Evolutionary conservation across 2,797 vertebrate species (phyloP).

Genomic region (Steatocranus sp.): DNA sequence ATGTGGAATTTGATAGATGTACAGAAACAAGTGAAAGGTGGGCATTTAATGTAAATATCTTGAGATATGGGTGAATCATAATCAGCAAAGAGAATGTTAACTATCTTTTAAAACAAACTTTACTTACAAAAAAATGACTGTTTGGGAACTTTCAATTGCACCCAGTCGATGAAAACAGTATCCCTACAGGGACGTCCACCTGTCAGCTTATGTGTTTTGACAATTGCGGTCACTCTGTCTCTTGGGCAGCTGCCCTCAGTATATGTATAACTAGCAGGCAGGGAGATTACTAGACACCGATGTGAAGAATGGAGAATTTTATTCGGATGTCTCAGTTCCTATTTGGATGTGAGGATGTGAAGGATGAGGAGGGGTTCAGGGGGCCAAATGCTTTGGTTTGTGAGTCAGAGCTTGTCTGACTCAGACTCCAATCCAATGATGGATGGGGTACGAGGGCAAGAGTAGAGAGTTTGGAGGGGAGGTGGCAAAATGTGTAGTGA

Average conservation of each 20-base stretch:
- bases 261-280: slow-evolving; percentile 4
- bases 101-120: neutral
- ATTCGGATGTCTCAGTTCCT: slow-evolving; percentile 22
- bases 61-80: neutral
- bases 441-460: slow-evolving; percentile 49
- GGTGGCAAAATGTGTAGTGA: slow-evolving; percentile 50
- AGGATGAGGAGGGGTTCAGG: neutral
- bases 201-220: slow-evolving; percentile 58
- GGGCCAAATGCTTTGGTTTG: slow-evolving; percentile 23
- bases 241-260: neutral
- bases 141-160: neutral
- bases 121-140: neutral
- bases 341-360: neutral
- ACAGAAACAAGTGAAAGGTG: neutral
- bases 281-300: neutral
- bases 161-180: neutral
- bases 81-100: neutral
- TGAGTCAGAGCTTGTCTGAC: slow-evolving; percentile 54
- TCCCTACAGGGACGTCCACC: slow-evolving; percentile 29
- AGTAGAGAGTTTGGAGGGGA: slow-evolving; percentile 45
- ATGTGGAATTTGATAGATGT: neutral
- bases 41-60: neutral
- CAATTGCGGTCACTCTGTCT: slow-evolving; percentile 3
- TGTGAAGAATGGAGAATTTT: slow-evolving; percentile 12
- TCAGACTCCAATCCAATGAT: slow-evolving; percentile 46